Base-by-base conservation (phyloP, 2,797 vertebrate genomes). In the Neosilurus mollespiculum region DNA sequence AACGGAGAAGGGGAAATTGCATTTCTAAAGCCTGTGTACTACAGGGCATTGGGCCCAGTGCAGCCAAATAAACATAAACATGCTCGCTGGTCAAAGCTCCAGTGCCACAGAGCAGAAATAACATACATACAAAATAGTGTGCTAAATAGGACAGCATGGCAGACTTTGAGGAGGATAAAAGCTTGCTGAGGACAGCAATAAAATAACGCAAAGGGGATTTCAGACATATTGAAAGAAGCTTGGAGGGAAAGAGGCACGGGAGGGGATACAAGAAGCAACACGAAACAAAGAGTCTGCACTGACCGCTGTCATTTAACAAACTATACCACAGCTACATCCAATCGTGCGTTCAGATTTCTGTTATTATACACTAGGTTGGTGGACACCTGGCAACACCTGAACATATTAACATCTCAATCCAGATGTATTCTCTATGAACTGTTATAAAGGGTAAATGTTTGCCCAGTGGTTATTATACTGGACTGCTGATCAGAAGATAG, bases 1-100 rank as follows among this genome's bases (percentile, higher is more conserved):
- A 95, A 92, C 94, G 95, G 95, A 91, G 90, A 86, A 88, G 90
- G 89, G 95, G 95, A 96, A 97, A 97, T 96, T 96, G 97, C 96
- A 97, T 97, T 98, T 97, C 96, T 97, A 97, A 98, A 97, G 96
- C 96, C 95, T 91, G 88, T 91, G 96, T 96, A 97, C 98, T 97
- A 98, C 97, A 97, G 96, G 95, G 94, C 95, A 95, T 92, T 92
- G 93, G 93, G 94, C 95, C 94, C 94, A 96, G 96, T 96, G 96
- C 95, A 95, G 96, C 93, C 94, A 59, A 93, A 43, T 43, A 43
- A 91, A 93, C 90, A 91, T 87, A 87, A 89, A 72, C 85, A 58
- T 51, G 56, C 78, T 69, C 77, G 91, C 94, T 90, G 94, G 95
- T 95, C 95, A 95, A 93, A 95, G 94, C 94, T 94, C 95, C 94